A percentile compares a stretch with the other conserved stretches of the same genome.
Conservation (phyloP, 2,888 invertebrate species). For the Xylota segnis region DNA sequence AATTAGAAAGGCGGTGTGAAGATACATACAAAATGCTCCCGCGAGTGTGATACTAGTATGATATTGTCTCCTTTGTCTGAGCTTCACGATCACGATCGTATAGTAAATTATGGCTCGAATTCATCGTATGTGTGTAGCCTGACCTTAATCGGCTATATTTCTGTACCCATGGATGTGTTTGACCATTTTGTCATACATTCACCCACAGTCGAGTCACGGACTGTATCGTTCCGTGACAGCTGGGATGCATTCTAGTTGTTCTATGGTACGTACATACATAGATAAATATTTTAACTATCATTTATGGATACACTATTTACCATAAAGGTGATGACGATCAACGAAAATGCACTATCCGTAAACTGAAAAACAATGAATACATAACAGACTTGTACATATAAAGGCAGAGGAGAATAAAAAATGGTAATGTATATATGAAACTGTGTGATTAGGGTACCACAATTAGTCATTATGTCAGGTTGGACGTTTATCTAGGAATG, state of each 20-base stretch:
- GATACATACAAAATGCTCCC: slow-evolving; percentile 23
- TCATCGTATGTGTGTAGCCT: slow-evolving; percentile 52
- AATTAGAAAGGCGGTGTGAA: slow-evolving; percentile 60
- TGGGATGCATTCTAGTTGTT: slow-evolving; percentile 21
- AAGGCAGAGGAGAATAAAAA: not conserved
- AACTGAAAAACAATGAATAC: not conserved
- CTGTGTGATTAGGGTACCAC: not conserved
- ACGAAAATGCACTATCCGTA: slow-evolving; percentile 14
- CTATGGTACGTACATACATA: slow-evolving; percentile 13
- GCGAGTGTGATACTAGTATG: slow-evolving; percentile 12
- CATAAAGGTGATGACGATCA: slow-evolving; percentile 25
- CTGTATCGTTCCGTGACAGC: slow-evolving; percentile 32
- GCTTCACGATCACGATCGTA: slow-evolving; percentile 48
- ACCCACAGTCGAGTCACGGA: slow-evolving; percentile 5
- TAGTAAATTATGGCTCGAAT: slow-evolving; percentile 49
- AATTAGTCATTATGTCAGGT: slow-evolving; percentile 6
- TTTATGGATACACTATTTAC: slow-evolving; percentile 33
- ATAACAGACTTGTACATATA: not conserved
- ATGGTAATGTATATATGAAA: not conserved
- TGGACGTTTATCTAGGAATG: not conserved
- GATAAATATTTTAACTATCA: slow-evolving; percentile 29
- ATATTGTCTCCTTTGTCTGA: slow-evolving; percentile 19
- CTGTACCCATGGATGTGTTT: not conserved
- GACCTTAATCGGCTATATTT: slow-evolving; percentile 64
- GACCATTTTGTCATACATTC: slow-evolving; percentile 30